These are phyloP conservation scores for Drosophila pseudotalamancana DNA, from an alignment of 2,888 invertebrate genomes.

Conservation along the genomic window DNA sequence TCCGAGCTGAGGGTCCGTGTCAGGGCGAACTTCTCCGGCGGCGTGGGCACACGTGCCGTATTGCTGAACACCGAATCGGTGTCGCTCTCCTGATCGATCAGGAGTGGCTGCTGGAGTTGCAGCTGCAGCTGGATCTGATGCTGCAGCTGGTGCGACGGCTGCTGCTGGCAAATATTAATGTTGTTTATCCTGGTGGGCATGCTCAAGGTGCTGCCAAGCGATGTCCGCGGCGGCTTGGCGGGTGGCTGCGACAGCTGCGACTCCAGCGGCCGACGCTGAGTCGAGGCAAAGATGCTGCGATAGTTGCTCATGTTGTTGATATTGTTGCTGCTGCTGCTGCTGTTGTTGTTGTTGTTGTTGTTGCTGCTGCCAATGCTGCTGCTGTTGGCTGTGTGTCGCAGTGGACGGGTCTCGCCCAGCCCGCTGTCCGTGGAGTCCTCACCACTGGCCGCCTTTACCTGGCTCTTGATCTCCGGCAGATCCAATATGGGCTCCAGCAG, in stretches of 20 bases:
- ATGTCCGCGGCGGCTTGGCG: conserved; percentile 83
- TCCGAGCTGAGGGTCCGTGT: conserved; percentile 90
- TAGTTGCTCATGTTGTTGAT: conserved; percentile 65
- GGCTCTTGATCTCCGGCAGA: conserved; percentile 93
- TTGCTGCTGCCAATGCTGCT: background rate
- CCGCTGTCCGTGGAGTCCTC: conserved; percentile 81
- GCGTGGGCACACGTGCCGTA: conserved; percentile 87
- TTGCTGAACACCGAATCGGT: conserved; percentile 94
- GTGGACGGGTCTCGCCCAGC: conserved; percentile 66
- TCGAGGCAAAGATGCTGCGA: conserved; percentile 65
- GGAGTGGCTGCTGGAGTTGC: conserved; percentile 13
- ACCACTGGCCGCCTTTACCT: conserved; percentile 84
- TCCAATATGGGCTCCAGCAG: conserved; percentile 88
- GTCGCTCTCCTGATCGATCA: conserved; percentile 85
- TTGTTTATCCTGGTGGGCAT: conserved; percentile 38
- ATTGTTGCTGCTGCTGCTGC: background rate
- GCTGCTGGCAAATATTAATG: conserved; percentile 47
- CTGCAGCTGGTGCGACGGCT: conserved; percentile 8
- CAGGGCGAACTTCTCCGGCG: conserved; percentile 86
- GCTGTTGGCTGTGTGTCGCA: conserved; percentile 8
- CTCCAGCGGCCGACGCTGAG: conserved; percentile 68
- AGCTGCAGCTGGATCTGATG: conserved; percentile 53
- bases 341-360: background rate
- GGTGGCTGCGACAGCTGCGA: conserved; percentile 72
- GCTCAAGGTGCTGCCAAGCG: conserved; percentile 58